Evolutionary conservation across 2,888 invertebrate species (phyloP), one percentile per base, ranked within the genome.

Genomic region (Amblyteles armatorius): DNA sequence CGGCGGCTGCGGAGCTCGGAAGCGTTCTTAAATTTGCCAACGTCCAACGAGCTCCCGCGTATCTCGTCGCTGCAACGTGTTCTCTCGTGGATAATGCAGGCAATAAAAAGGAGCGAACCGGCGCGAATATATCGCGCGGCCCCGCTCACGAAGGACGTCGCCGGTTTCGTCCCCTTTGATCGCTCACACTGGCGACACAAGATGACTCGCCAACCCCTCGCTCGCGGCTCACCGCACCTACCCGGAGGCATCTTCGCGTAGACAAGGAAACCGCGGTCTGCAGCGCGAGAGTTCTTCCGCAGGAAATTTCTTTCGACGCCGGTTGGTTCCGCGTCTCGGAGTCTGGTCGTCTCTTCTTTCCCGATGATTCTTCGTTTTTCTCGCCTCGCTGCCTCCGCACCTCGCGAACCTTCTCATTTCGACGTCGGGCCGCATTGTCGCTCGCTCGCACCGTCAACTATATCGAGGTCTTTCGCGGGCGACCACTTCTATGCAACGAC

Each of bases 361-460:
- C 44, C 63, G 3, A 33, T 48, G 7, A 50, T 67, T 52, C 44
- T 33, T 48, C 33, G n/a, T n/a, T 16, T 26, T 78, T 60, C 72
- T 81, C 77, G 2, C 68, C 74, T 67, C 65, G 57, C 68, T 57
- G 55, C 69, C 22, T 68, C 55, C 67, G 11, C 72, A 57, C 52
- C 55, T 36, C 55, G 63, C 67, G 72, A 52, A 76, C 33, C 13
- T 50, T 13, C 60, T 36, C 65, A 3, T 50, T 76, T 33, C 74
- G 74, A 65, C n/a, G 6, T 40, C 50, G 11, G n/a, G 11, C 22
- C 29, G 16, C 63, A 60, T 9, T 22, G 44, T 40, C 22, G 22
- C 55, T 55, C 55, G 9, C 55, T 40, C n/a, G 79, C 74, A 48
- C 83, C 60, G 19, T 65, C 78, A 83, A 81, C 55, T 77, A 71